Conservation (phyloP, 2,888 invertebrate genomes). For the Apodemia zela region DNA sequence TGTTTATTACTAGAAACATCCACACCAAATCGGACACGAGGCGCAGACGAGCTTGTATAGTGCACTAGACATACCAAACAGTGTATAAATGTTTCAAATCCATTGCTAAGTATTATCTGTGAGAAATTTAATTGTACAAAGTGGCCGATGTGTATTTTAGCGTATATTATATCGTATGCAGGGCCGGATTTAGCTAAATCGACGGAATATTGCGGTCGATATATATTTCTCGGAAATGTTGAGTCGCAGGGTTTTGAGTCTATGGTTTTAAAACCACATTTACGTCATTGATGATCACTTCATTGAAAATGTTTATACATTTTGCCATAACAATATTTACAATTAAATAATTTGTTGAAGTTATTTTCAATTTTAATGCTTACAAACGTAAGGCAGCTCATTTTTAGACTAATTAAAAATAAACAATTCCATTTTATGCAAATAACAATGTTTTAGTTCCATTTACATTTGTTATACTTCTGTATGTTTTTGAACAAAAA, state of each 20-base stretch:
- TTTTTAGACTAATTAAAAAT: too few species aligned
- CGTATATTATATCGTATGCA: background rate
- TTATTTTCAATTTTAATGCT: too few species aligned
- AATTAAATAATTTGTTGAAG: too few species aligned
- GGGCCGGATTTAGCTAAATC: slow-evolving; percentile 1
- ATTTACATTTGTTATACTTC: too few species aligned
- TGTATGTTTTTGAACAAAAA: too few species aligned
- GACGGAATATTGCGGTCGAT: background rate
- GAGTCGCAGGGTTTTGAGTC: too few species aligned
- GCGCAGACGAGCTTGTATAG: background rate
- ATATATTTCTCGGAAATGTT: background rate
- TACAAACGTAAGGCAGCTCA: too few species aligned
- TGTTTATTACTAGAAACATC: background rate
- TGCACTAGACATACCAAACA: slow-evolving; percentile 4
- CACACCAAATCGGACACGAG: background rate
- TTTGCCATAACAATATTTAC: too few species aligned
- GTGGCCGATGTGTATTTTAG: background rate
- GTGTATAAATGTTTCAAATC: slow-evolving; percentile 6
- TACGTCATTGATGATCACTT: background rate
- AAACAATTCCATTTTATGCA: too few species aligned
- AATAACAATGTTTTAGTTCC: too few species aligned
- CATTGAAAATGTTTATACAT: background rate
- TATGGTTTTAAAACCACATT: background rate
- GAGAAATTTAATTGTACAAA: slow-evolving; percentile 4
- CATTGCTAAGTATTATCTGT: background rate